Conservation (phyloP, 2,888 invertebrate species). For the Saturnia pavonia region DNA sequence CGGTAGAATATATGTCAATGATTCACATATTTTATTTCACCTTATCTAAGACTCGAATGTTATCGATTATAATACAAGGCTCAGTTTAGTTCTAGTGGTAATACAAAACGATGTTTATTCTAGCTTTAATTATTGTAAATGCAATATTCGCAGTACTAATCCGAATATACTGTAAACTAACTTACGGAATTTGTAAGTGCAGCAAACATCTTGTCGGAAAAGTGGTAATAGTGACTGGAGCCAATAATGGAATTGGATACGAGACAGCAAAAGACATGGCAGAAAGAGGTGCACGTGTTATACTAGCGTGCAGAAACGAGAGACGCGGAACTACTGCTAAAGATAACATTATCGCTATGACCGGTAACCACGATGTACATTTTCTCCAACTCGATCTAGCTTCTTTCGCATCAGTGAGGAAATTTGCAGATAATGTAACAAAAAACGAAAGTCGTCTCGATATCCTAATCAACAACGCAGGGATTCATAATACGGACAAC, state of each 20-base stretch:
- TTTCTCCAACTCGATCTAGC: constrained; percentile 73
- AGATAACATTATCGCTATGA: constrained; percentile 85
- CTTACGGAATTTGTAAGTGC: constrained; percentile 35
- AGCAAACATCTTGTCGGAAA: constrained; percentile 69
- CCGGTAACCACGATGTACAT: constrained; percentile 84
- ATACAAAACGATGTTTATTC: constrained; percentile 38
- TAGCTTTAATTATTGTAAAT: constrained; percentile 35
- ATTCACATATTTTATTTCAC: background rate
- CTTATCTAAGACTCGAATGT: background rate
- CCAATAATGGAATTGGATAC: constrained; percentile 90
- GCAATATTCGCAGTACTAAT: constrained; percentile 32
- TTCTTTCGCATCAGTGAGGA: constrained; percentile 77
- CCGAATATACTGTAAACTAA: constrained; percentile 44
- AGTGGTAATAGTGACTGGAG: constrained; percentile 88
- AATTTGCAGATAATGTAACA: constrained; percentile 82
- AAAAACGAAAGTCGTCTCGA: constrained; percentile 77
- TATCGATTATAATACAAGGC: background rate
- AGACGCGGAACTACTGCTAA: constrained; percentile 83
- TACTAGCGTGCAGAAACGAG: constrained; percentile 90
- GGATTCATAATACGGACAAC: constrained; percentile 38
- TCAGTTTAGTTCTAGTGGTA: constrained; percentile 1
- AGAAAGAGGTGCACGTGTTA: constrained; percentile 87
- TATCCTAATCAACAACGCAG: constrained; percentile 84
- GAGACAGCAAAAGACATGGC: constrained; percentile 88
- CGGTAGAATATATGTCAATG: no score